Evolutionary conservation across 2,797 vertebrate genomes (phyloP), one percentile per base, ranked within the genome.

Genomic region (Tauraco hartlaubi): DNA sequence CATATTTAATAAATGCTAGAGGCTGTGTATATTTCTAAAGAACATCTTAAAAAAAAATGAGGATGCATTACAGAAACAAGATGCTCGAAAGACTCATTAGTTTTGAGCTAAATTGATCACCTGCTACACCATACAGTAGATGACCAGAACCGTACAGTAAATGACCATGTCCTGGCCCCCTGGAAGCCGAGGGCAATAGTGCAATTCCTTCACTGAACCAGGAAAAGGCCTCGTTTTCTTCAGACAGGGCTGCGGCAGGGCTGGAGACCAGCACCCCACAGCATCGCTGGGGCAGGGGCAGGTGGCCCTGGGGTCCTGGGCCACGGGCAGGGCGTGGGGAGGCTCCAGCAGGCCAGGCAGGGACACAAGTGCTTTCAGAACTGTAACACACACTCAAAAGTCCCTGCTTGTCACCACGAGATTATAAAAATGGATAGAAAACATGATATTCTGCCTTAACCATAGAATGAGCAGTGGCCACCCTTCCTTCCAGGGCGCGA

Each of bases 281-380:
- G 39, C 51, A 49, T 5, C 1, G 0, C 56, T 62, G 68, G 25
- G 49, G 11, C 28, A 39, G n/a, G 31, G 19, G 49, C 66, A 68
- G 71, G 31, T 31, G 61, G 35, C 35, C 31, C 29, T 2, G 22
- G 29, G 29, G 28, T n/a, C 68, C 59, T 52, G 62, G 64, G 35
- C 43, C 26, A 19, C 4, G 21, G 55, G 48, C 39, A 77, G 33
- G 33, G 18, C 31, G n/a, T 41, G 21, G 29, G 61, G 28, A 54
- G 31, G 26, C 14, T n/a, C 20, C 0, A 0, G 22, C 0, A 1
- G 21, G 15, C 9, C 4, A 2, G 26, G 31, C 37, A 85, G 43
- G 55, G 67, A 58, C 35, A 22, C 1, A 26, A 59, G 29, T 15
- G 44, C 12, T 13, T 48, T 66, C 0, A 0, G 43, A 46, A 49